Percentiles rank a stretch among this genome's conserved stretches.
phyloP scores from a whole-genome alignment of 2,888 invertebrate species.

The Notodonta ziczac region DNA sequence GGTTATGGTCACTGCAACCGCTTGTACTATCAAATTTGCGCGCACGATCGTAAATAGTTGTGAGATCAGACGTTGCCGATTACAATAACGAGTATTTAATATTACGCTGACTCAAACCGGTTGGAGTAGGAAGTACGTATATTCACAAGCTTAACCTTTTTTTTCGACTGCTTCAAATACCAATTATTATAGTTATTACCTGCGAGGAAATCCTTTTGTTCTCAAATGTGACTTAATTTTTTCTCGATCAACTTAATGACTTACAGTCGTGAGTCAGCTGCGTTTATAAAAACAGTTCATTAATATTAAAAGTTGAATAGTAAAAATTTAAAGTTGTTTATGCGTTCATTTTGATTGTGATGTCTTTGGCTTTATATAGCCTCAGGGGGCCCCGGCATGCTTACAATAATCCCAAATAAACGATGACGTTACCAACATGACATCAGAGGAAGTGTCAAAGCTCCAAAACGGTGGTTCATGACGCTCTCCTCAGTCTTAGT shows the following conservation, averaged over 20 bases:
- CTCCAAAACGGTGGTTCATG: conserved; percentile 11
- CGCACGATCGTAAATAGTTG: conserved; percentile 23
- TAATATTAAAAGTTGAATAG: no score
- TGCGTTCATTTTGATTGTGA: not conserved
- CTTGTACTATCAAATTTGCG: conserved; percentile 29
- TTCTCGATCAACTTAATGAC: not conserved
- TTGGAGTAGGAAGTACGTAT: conserved; percentile 27
- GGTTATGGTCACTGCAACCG: conserved; percentile 21
- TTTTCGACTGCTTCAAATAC: not conserved
- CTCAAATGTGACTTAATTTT: not conserved
- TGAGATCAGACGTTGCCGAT: conserved; percentile 29
- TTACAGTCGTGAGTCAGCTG: not conserved
- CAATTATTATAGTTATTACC: conserved; percentile 1
- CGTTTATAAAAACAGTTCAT: not conserved
- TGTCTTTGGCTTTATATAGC: conserved; percentile 11
- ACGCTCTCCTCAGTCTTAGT: not conserved
- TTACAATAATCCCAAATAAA: conserved; percentile 34
- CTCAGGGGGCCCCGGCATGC: conserved; percentile 12
- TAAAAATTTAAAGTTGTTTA: not conserved
- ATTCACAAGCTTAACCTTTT: not conserved
- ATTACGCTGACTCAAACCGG: conserved; percentile 39
- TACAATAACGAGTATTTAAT: conserved; percentile 32
- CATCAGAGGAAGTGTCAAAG: conserved; percentile 56
- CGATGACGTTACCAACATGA: conserved; percentile 43
- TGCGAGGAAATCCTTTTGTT: not conserved